Conservation (phyloP, 2,797 vertebrate genomes). For the Sebastes iracundus region DNA sequence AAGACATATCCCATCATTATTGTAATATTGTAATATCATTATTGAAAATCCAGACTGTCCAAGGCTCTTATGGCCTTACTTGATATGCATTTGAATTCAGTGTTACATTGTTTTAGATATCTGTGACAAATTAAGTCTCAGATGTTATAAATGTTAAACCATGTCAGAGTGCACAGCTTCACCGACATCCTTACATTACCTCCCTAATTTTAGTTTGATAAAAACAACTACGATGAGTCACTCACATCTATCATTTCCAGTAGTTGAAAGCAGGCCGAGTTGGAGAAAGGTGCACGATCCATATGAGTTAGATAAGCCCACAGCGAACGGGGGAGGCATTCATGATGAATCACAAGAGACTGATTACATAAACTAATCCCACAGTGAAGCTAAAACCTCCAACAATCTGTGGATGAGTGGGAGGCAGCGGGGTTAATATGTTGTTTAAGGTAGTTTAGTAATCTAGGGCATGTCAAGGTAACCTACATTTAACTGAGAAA, state of each 20-base stretch:
- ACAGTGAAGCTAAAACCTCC: slow-evolving; percentile 64
- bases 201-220: neutral
- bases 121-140: neutral
- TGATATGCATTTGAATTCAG: neutral
- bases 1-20: neutral
- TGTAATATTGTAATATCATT: neutral
- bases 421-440: slow-evolving; percentile 65
- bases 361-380: slow-evolving; percentile 76
- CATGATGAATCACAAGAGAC: slow-evolving; percentile 71
- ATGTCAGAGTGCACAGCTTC: neutral
- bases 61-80: neutral
- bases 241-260: slow-evolving; percentile 32
- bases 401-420: slow-evolving; percentile 59
- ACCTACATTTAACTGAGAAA: slow-evolving; percentile 15
- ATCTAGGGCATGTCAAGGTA: slow-evolving; percentile 43
- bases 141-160: slow-evolving; percentile 15
- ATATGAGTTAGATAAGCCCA: slow-evolving; percentile 59
- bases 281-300: slow-evolving; percentile 55
- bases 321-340: slow-evolving; percentile 65
- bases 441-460: slow-evolving; percentile 62
- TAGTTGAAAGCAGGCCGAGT: slow-evolving; percentile 42
- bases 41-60: neutral
- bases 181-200: neutral
- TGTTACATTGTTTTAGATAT: neutral
- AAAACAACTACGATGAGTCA: slow-evolving; percentile 8